These are phyloP conservation scores for Rhinoraja longicauda DNA, from an alignment of 2,797 vertebrate genomes.

Conservation along the genomic window DNA sequence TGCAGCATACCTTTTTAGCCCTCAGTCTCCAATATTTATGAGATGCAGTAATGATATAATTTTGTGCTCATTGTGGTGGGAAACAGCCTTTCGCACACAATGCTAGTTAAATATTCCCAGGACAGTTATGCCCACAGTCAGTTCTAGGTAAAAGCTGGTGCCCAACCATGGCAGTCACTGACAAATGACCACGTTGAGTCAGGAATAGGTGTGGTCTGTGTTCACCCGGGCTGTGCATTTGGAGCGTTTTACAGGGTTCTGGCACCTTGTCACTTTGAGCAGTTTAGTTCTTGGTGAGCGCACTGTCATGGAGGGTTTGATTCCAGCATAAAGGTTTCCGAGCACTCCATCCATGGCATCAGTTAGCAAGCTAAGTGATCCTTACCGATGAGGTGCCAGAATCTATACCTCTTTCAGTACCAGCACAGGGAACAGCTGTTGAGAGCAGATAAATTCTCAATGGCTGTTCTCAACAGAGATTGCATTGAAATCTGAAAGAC, in stretches of 20 bases:
- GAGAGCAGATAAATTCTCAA: slow-evolving; percentile 38
- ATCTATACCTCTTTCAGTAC: slow-evolving; percentile 33
- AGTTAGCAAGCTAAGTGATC: slow-evolving; percentile 34
- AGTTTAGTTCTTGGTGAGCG: slow-evolving; percentile 17
- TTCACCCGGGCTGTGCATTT: neutral
- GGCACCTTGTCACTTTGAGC: neutral
- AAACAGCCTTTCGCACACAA: neutral
- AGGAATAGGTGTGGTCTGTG: neutral
- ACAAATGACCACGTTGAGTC: neutral
- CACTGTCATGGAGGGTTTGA: slow-evolving; percentile 17
- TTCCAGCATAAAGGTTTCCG: neutral
- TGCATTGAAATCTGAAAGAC: slow-evolving; percentile 33
- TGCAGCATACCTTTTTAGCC: slow-evolving; percentile 34
- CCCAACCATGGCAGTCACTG: neutral
- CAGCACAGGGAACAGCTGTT: slow-evolving; percentile 34
- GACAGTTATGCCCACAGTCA: neutral
- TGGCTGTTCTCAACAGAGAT: slow-evolving; percentile 30
- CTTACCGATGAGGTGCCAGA: slow-evolving; percentile 15
- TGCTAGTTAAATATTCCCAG: slow-evolving; percentile 2
- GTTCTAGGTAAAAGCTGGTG: neutral
- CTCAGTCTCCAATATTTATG: slow-evolving; percentile 32
- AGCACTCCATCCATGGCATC: neutral
- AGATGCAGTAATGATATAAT: slow-evolving; percentile 30
- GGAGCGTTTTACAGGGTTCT: neutral
- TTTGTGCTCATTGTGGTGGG: slow-evolving; percentile 9